Base-by-base conservation (phyloP, 92 coral and sea anemone species). In the Heliopora coerulea region DNA sequence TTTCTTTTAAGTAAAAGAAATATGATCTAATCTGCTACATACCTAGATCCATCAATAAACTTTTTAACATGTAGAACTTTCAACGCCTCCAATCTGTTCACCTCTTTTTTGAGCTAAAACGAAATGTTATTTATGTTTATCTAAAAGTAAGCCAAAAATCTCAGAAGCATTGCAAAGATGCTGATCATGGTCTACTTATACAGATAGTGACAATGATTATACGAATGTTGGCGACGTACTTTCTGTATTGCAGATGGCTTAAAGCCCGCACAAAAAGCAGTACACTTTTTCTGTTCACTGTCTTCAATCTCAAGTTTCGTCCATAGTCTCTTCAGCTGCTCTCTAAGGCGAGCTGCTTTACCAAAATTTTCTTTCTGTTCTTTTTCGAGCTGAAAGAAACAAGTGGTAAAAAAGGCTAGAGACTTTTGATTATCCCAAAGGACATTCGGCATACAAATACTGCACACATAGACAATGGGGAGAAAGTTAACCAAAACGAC, bases 1-100 rank as follows among this genome's bases (percentile, higher is more conserved):
- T 6, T 19, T 14, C 1, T 9, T 30, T 41, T 69, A 11, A 21
- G n/a, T 17, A 73, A 14, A 73, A 13, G 33, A 56, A 54, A 61
- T 10, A 17, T 32, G 21, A 10, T 40, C 41, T 15, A 20, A 54
- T 20, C 14, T 8, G 24, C 34, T 78, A 32, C 35, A 49, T 69
- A 89, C 99, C 99, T 82, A 33, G 91, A 75, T 9, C 91, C 98
- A 19, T 87, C 96, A 59, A 95, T 90, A 75, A 95, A 95, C 61
- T 95, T 95, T 63, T 88, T 90, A 72, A 95, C 84, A 80, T 90
- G 96, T 65, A 78, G 86, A 13, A 95, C 82, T 83, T 90, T 95
- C 48, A 95, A 80, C 60, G 86, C 96, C 39, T 95, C 81, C 19
- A 95, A 67, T 74, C 88, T 78, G 57, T 87, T 81, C 58, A 88